Evolutionary conservation across 2,888 invertebrate genomes (phyloP), one percentile per base, ranked within the genome.

Genomic region (Ptychoptera contaminata): DNA sequence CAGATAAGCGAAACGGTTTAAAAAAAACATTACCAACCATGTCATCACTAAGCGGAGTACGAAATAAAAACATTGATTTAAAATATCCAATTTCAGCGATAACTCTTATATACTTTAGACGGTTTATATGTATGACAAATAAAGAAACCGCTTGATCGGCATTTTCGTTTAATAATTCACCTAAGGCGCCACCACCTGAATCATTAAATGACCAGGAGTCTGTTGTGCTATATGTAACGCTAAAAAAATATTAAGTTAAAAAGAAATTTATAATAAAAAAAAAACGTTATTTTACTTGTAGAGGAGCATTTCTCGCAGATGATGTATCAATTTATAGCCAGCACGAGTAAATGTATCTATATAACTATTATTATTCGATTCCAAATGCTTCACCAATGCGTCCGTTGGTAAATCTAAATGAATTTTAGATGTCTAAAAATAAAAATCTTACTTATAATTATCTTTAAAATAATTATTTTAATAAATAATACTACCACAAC

Each of bases 1-100:
- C 75, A 7, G 58, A 54, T 2, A 57, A 58, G 36, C 67, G 64
- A 52, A 77, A 77, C 0, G 77, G 75, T 34, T 73, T 58, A n/a
- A 69, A 58, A 51, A 74, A 76, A 10, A 77, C 69, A 47, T 72
- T 73, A 34, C 67, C 66, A 1, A 74, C 67, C 16, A 70, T 68
- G 1, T 74, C 74, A 2, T 58, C 54, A 50, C 76, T 62, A 8
- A 71, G 67, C 1, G 76, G 76, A 14, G 72, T 71, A 7, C 71
- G 71, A 55, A 77, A 77, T 39, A 77, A 59, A 50, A 77, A 73
- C 46, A 65, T 61, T 8, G 69, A 63, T 36, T 59, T 61, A 44
- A 62, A 61, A 2, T 53, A 46, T 0, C 52, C 50, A 6, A 55
- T 46, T 14, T 54, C 50, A 9, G 52, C 42, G 11, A 57, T 46